phyloP scores from a whole-genome alignment of 2,797 vertebrate genomes.

The Leucoraja ocellata region DNA sequence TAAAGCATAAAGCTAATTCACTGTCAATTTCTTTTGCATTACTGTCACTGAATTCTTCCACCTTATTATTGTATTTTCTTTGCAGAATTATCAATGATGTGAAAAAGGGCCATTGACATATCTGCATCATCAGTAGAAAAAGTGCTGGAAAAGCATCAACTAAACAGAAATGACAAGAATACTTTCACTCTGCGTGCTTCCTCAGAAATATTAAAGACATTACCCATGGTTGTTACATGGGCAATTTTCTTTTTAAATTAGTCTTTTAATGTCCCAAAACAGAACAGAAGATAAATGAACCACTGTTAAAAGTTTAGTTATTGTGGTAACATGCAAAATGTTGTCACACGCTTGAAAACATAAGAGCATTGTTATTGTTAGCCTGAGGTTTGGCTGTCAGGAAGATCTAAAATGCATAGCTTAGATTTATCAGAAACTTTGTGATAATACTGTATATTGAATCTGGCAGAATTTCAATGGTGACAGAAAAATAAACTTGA shows the following conservation, averaged over 20 bases:
- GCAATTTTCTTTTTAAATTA: no score
- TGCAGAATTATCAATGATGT: neutral
- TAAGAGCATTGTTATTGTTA: neutral
- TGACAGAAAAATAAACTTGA: neutral
- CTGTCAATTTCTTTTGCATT: neutral
- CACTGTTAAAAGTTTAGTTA: neutral
- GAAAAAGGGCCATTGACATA: neutral
- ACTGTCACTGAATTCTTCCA: neutral
- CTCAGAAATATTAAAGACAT: neutral
- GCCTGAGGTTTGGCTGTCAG: neutral
- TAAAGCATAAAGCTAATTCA: neutral
- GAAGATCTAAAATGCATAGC: neutral
- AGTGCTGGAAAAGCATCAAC: neutral
- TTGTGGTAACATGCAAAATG: neutral
- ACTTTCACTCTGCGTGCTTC: neutral
- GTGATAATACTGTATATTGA: no score
- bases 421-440: neutral
- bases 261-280: no score
- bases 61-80: neutral
- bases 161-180: neutral
- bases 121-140: neutral
- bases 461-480: neutral
- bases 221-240: neutral
- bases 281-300: neutral
- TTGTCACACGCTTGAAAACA: neutral